These are phyloP conservation scores for Peromyscus polionotus DNA, from an alignment of 2,113 vertebrate genomes.

Conservation along the genomic window DNA sequence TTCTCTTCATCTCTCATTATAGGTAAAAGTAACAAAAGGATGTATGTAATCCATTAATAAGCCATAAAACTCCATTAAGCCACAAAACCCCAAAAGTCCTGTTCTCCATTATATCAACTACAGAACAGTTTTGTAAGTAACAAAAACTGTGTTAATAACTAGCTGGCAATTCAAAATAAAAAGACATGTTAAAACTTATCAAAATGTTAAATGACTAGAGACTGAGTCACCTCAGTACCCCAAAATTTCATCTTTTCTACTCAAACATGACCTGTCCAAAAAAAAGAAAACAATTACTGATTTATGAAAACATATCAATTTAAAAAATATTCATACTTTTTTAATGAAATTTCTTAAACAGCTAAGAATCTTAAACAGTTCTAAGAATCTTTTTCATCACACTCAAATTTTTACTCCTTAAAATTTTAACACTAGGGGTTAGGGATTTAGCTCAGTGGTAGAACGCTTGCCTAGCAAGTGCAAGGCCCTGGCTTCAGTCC, in stretches of 20 bases:
- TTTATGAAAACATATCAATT: neutral
- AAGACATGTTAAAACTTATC: slow-evolving; percentile 34
- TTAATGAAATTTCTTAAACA: neutral
- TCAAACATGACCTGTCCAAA: neutral
- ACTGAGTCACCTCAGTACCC: neutral
- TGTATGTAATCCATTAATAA: neutral
- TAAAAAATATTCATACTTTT: slow-evolving; percentile 13
- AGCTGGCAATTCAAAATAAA: slow-evolving; percentile 58
- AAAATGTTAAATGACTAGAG: slow-evolving; percentile 14
- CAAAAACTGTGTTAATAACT: slow-evolving; percentile 55
- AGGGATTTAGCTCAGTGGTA: too few species aligned
- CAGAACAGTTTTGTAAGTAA: slow-evolving; percentile 34
- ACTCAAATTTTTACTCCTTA: neutral
- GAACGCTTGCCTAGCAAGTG: too few species aligned
- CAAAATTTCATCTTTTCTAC: slow-evolving; percentile 34
- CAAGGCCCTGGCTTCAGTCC: too few species aligned
- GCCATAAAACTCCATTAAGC: neutral
- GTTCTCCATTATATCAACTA: neutral
- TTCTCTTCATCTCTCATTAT: slow-evolving; percentile 8
- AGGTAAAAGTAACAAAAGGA: slow-evolving; percentile 2
- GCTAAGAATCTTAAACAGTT: neutral
- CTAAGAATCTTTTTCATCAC: slow-evolving; percentile 1
- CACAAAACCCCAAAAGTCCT: neutral
- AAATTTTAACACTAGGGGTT: neutral
- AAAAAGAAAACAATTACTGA: neutral